A percentile compares a stretch with the other conserved stretches of the same genome.
Evolutionary conservation across 2,113 vertebrate species (phyloP).

Genomic region (Eonycteris spelaea): DNA sequence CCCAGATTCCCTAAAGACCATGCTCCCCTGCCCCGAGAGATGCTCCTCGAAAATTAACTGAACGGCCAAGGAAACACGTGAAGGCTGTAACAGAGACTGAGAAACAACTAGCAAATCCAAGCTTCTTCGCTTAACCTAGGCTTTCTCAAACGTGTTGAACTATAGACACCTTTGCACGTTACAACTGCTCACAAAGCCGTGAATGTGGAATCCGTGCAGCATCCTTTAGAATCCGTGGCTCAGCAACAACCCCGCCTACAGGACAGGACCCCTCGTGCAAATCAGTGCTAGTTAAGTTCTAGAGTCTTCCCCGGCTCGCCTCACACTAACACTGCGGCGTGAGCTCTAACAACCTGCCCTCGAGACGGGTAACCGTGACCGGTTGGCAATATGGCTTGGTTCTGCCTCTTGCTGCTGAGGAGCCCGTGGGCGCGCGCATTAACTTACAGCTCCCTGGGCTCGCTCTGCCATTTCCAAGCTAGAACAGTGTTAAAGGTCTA

Average conservation of each 20-base stretch:
- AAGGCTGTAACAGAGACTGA: background rate
- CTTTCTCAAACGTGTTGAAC: background rate
- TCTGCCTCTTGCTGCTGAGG: background rate
- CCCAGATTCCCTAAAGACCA: background rate
- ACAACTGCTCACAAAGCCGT: background rate
- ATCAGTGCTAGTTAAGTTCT: background rate
- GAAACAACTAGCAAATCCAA: background rate
- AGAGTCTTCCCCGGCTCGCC: background rate
- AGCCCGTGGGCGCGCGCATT: background rate
- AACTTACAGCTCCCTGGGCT: background rate
- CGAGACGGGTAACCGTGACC: background rate
- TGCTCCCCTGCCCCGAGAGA: background rate
- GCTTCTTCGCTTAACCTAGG: background rate
- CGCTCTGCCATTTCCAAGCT: background rate
- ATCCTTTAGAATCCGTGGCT: background rate
- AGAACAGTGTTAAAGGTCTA: background rate
- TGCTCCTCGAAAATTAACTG: background rate
- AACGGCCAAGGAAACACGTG: background rate
- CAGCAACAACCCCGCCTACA: background rate
- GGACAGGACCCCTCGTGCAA: background rate
- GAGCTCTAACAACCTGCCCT: background rate
- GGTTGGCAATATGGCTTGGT: background rate
- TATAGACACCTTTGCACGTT: background rate
- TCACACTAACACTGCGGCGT: background rate
- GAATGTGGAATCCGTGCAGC: background rate